These are phyloP conservation scores for Pseudorectes ferrugineus DNA, from an alignment of 2,113 vertebrate genomes.

Conservation along the genomic window DNA sequence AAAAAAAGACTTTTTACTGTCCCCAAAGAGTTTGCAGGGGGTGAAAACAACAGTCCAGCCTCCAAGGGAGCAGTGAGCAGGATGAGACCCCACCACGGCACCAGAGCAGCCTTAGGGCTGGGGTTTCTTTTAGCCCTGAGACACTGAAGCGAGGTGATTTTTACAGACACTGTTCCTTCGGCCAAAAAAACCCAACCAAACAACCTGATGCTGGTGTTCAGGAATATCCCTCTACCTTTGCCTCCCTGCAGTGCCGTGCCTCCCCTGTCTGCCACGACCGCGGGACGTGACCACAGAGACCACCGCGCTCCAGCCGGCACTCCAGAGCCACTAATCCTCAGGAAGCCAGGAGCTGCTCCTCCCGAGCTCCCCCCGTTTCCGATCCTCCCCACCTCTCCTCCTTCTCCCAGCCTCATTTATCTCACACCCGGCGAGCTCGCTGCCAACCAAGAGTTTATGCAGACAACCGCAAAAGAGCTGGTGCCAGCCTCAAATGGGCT, in stretches of 20 bases:
- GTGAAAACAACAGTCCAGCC: background rate
- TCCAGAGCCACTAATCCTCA: constrained; percentile 38
- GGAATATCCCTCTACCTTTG: rapidly evolving
- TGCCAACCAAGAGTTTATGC: constrained; percentile 69
- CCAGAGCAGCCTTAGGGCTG: background rate
- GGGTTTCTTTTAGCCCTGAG: background rate
- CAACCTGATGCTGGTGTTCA: rapidly evolving
- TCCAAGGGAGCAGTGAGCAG: rapidly evolving
- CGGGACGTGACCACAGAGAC: background rate
- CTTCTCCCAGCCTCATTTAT: constrained; percentile 63
- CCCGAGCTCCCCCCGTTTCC: constrained; percentile 36
- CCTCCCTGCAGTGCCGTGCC: background rate
- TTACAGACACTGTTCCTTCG: background rate
- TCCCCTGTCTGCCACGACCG: background rate
- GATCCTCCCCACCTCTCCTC: constrained; percentile 14
- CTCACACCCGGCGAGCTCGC: constrained; percentile 57
- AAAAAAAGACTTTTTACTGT: too few species aligned
- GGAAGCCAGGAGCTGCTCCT: constrained; percentile 9
- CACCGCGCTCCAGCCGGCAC: background rate
- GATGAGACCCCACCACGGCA: background rate
- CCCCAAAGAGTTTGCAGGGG: background rate
- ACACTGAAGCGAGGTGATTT: background rate
- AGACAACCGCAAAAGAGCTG: constrained; percentile 66
- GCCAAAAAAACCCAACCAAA: background rate
- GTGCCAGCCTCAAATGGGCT: constrained; percentile 80